A percentile compares a stretch with the other conserved stretches of the same genome.
Conservation (phyloP, 1,140 invertebrate species). For the Notospermus geniculatus region DNA sequence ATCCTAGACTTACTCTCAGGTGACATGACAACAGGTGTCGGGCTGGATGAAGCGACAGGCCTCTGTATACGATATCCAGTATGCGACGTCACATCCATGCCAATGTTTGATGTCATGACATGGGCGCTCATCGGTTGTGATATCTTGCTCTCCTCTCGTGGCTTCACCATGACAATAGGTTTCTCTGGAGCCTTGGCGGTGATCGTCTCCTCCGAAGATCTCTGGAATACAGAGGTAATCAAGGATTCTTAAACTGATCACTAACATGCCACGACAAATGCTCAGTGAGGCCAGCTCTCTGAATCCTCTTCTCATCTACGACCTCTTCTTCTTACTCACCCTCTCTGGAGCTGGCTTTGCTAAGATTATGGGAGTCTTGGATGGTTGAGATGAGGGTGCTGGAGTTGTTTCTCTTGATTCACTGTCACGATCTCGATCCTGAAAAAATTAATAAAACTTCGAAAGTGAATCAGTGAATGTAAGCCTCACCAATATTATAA, state of each 20-base stretch:
- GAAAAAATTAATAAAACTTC: too few species aligned
- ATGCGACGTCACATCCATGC: neutral
- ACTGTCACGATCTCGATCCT: neutral
- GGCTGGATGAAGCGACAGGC: constrained; percentile 8
- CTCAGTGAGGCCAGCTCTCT: neutral
- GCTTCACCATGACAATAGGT: constrained; percentile 22
- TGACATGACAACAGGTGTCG: constrained; percentile 5
- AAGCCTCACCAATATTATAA: too few species aligned
- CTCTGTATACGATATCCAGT: constrained; percentile 4
- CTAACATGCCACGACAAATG: neutral
- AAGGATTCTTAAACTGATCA: neutral
- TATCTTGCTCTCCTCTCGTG: constrained; percentile 19
- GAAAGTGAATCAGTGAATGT: too few species aligned
- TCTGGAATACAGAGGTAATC: too few species aligned
- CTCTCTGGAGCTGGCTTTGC: constrained; percentile 17
- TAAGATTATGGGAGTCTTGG: constrained; percentile 21
- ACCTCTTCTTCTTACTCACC: neutral
- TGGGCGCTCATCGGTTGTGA: neutral
- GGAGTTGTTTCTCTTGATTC: constrained; percentile 5
- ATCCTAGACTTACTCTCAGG: constrained; percentile 2
- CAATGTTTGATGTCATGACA: neutral
- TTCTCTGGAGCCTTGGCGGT: constrained; percentile 13
- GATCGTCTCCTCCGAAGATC: too few species aligned
- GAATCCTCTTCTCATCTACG: neutral
- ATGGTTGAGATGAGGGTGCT: neutral